phyloP scores from a whole-genome alignment of 2,113 vertebrate species.

The Furnarius figulus region DNA sequence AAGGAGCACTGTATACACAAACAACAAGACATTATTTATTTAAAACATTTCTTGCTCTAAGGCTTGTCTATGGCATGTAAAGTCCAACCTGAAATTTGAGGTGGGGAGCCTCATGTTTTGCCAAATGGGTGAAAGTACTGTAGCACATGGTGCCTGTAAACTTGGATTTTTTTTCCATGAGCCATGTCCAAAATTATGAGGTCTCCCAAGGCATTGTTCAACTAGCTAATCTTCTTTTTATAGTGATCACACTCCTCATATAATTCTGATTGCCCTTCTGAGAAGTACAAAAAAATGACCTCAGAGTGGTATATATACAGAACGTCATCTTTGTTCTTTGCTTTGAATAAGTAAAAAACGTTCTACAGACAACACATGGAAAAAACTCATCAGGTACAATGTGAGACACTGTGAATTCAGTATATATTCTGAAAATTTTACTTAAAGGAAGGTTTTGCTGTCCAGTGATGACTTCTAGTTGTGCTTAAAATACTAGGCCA shows the following conservation, averaged over 20 bases:
- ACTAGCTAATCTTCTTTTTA: neutral
- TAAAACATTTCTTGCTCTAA: slow-evolving; percentile 42
- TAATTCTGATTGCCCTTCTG: neutral
- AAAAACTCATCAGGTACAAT: neutral
- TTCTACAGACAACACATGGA: neutral
- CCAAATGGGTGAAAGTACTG: neutral
- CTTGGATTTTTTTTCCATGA: neutral
- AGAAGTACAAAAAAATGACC: neutral
- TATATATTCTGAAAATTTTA: neutral
- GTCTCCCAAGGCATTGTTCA: neutral
- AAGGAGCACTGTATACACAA: slow-evolving; percentile 38
- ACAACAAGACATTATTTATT: slow-evolving; percentile 57
- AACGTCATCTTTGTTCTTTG: neutral
- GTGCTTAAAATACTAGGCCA: neutral
- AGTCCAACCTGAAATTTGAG: slow-evolving; percentile 28
- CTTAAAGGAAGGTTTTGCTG: neutral
- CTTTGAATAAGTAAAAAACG: neutral
- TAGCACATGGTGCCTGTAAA: neutral
- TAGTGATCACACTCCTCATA: neutral
- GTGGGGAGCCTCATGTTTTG: neutral
- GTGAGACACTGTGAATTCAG: neutral
- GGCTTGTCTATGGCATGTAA: slow-evolving; percentile 28
- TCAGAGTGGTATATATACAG: neutral
- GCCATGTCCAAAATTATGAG: neutral
- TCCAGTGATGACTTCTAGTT: neutral